Percentiles rank a stretch among this genome's conserved stretches.
These are phyloP conservation scores for Fistularia tabacaria DNA, from an alignment of 2,797 vertebrate genomes.

Conservation along the genomic window DNA sequence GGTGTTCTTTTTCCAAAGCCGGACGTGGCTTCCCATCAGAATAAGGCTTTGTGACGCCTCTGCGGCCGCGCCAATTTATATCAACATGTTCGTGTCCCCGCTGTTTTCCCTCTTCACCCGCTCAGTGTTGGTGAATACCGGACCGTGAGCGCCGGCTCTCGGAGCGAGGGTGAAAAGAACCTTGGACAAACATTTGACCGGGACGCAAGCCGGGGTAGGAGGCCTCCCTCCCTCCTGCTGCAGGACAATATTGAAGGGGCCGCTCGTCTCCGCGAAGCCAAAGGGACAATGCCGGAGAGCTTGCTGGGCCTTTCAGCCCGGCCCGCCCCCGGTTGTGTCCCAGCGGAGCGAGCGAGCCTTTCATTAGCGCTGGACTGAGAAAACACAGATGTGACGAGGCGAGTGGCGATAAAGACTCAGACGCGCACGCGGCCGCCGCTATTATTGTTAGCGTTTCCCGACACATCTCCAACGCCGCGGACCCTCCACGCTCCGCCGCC, in stretches of 20 bases:
- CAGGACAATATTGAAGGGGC: conserved; percentile 45
- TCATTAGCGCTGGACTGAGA: conserved; percentile 52
- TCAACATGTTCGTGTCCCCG: conserved; percentile 35
- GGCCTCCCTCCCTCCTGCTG: conserved; percentile 23
- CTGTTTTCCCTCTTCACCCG: conserved; percentile 26
- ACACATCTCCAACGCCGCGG: conserved; percentile 36
- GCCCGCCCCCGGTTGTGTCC: conserved; percentile 38
- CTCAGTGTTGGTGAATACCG: conserved; percentile 22
- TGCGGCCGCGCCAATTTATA: conserved; percentile 7
- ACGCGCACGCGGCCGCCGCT: conserved; percentile 17
- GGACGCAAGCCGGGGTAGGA: conserved; percentile 23
- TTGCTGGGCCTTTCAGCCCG: conserved; percentile 47
- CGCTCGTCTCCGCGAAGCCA: conserved; percentile 35
- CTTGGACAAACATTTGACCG: conserved; percentile 50
- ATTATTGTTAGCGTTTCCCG: conserved; percentile 25
- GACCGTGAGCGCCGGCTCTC: conserved; percentile 31
- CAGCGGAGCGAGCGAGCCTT: conserved; percentile 30
- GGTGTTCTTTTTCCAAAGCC: conserved; percentile 5
- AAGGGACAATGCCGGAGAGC: conserved; percentile 42
- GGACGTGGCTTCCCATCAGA: conserved; percentile 8
- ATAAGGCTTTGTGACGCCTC: conserved; percentile 11
- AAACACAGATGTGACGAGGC: conserved; percentile 27
- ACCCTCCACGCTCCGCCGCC: conserved; percentile 48
- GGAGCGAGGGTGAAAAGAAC: conserved; percentile 42
- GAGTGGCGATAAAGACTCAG: conserved; percentile 21